Evolutionary conservation across 2,888 invertebrate genomes (phyloP).

Genomic region (Mesorhabditis belari): DNA sequence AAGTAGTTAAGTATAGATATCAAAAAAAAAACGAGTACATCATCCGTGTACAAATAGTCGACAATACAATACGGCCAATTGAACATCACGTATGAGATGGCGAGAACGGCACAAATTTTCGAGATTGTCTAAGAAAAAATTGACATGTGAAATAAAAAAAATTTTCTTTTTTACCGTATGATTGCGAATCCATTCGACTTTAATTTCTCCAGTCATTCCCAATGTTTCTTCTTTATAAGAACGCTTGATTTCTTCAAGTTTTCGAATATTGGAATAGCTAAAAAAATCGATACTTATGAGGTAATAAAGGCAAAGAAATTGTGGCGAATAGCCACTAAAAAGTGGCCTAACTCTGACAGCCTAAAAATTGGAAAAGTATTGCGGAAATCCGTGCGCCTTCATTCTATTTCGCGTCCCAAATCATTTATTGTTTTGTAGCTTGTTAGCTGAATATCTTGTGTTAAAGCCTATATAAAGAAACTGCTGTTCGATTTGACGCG

Average conservation of each 20-base stretch:
- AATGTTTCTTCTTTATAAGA: constrained; percentile 11
- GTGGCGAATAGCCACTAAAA: too few species aligned
- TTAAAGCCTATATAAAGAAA: too few species aligned
- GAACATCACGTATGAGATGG: constrained; percentile 21
- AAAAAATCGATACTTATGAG: too few species aligned
- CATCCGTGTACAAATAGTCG: constrained; percentile 27
- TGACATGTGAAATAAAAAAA: neutral
- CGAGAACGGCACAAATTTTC: constrained; percentile 22
- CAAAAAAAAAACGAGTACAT: too few species aligned
- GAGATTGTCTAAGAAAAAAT: constrained; percentile 19
- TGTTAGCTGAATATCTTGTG: too few species aligned
- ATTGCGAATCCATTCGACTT: constrained; percentile 14
- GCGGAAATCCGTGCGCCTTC: too few species aligned
- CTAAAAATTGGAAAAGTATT: too few species aligned
- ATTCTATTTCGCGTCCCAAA: too few species aligned
- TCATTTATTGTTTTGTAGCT: too few species aligned
- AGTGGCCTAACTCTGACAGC: too few species aligned
- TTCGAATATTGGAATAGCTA: constrained; percentile 10
- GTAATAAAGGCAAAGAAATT: too few species aligned
- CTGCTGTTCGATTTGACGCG: neutral
- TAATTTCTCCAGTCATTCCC: constrained; percentile 13
- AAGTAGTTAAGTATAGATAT: too few species aligned
- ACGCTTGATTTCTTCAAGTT: constrained; percentile 8
- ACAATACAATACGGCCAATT: constrained; percentile 31
- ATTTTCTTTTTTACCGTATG: constrained; percentile 10